These are phyloP conservation scores for Puntigrus tetrazona DNA, from an alignment of 2,113 vertebrate species.

Conservation along the genomic window DNA sequence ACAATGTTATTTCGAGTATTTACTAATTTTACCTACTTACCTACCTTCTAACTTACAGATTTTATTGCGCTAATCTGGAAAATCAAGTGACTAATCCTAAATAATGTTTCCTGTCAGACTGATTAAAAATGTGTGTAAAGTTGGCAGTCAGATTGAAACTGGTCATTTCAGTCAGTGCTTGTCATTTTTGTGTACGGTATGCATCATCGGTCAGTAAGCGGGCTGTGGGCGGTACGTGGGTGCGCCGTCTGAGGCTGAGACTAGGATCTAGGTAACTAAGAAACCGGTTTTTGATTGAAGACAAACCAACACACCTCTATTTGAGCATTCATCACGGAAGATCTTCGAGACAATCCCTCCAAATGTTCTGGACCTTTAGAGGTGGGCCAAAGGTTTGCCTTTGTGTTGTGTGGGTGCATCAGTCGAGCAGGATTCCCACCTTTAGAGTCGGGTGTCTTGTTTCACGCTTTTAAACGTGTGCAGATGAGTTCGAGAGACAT, in stretches of 20 bases:
- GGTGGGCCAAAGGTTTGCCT: conserved; percentile 60
- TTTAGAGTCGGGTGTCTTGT: conserved; percentile 67
- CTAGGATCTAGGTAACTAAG: conserved; percentile 4
- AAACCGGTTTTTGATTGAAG: conserved; percentile 16
- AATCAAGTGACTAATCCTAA: not conserved
- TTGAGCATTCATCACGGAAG: conserved; percentile 55
- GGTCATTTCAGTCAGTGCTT: not conserved
- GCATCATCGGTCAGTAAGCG: not conserved
- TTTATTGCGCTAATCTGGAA: not conserved
- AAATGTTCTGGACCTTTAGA: conserved; percentile 67
- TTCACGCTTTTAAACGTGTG: conserved; percentile 65
- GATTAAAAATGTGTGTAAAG: conserved; percentile 18
- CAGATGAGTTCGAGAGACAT: conserved; percentile 58
- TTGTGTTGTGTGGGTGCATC: conserved; percentile 59
- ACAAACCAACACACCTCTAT: conserved; percentile 38
- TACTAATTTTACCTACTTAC: no score
- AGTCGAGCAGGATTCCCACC: conserved; percentile 65
- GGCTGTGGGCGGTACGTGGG: not conserved
- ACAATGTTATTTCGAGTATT: no score
- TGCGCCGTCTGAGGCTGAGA: not conserved
- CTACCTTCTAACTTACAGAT: not conserved
- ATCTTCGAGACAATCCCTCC: conserved; percentile 50
- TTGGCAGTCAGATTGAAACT: not conserved
- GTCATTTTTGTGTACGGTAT: not conserved
- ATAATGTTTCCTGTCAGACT: not conserved